phyloP scores from a whole-genome alignment of 1,140 invertebrate genomes.

The Dendrolimus punctatus region DNA sequence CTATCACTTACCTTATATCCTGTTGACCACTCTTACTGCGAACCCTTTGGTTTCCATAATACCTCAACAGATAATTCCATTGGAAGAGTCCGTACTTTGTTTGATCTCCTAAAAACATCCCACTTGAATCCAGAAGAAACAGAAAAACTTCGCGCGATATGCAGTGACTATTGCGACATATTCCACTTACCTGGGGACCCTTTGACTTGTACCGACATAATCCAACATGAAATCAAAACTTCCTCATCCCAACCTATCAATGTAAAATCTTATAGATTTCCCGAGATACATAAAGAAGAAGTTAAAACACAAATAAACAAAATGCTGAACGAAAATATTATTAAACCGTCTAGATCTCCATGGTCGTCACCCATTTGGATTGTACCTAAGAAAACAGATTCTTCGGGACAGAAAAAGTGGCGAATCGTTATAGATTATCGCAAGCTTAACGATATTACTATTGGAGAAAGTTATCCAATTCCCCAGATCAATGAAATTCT shows the following conservation, averaged over 20 bases:
- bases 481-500: conserved; percentile 12
- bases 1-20: conserved; percentile 3
- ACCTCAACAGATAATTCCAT: background rate
- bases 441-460: conserved; percentile 3
- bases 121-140: conserved; percentile 24
- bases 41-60: background rate
- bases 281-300: conserved; percentile 38
- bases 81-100: conserved; percentile 2
- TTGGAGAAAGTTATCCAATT: conserved; percentile 4
- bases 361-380: conserved; percentile 3
- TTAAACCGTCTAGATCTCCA: conserved; percentile 20
- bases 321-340: conserved; percentile 36
- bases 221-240: conserved; percentile 26
- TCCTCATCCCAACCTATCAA: conserved; percentile 6
- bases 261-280: conserved; percentile 38
- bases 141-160: conserved; percentile 12
- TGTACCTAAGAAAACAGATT: conserved; percentile 1
- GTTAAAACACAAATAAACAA: conserved; percentile 37
- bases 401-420: background rate
- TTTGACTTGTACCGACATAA: conserved; percentile 13
- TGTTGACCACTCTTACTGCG: background rate
- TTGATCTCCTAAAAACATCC: conserved; percentile 12
- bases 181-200: conserved; percentile 17
- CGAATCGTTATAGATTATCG: conserved; percentile 3
- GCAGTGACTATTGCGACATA: conserved; percentile 19